These are phyloP conservation scores for Papilio aristodemus DNA, from an alignment of 1,140 invertebrate species.

Conservation along the genomic window DNA sequence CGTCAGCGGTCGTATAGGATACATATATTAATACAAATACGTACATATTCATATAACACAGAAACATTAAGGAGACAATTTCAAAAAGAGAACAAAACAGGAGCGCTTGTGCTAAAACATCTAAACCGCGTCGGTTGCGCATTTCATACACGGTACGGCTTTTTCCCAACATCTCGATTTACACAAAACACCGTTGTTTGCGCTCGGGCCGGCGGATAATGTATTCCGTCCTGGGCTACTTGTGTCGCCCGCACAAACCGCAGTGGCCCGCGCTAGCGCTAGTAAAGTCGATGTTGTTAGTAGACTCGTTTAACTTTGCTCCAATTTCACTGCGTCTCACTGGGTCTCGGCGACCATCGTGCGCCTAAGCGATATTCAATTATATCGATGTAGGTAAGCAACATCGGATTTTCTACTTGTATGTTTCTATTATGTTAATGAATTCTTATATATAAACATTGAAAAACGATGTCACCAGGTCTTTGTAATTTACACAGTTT, in stretches of 20 bases:
- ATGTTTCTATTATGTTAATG: not conserved
- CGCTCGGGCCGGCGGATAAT: conserved; percentile 61
- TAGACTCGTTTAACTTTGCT: conserved; percentile 56
- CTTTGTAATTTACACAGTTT: not conserved
- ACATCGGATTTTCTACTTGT: not conserved
- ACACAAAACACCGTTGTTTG: conserved; percentile 73
- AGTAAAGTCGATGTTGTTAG: conserved; percentile 41
- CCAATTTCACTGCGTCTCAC: conserved; percentile 48
- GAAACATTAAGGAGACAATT: not conserved
- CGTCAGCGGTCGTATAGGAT: too few relatives aligned
- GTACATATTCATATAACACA: too few relatives aligned
- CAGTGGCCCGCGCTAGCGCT: conserved; percentile 54
- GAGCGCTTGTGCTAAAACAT: not conserved
- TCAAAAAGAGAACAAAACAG: not conserved
- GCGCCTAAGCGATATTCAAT: conserved; percentile 36
- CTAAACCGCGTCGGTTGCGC: conserved; percentile 13
- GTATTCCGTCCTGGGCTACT: conserved; percentile 73
- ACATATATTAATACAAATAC: too few relatives aligned
- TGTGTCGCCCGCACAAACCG: conserved; percentile 61
- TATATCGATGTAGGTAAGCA: conserved; percentile 22
- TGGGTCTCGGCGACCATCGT: conserved; percentile 31
- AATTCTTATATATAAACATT: not conserved
- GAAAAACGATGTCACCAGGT: conserved; percentile 7
- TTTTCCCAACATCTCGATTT: conserved; percentile 71
- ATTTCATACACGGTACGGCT: conserved; percentile 62